Evolutionary conservation across 2,113 vertebrate genomes (phyloP).

Genomic region (Melanerpes formicivorus): DNA sequence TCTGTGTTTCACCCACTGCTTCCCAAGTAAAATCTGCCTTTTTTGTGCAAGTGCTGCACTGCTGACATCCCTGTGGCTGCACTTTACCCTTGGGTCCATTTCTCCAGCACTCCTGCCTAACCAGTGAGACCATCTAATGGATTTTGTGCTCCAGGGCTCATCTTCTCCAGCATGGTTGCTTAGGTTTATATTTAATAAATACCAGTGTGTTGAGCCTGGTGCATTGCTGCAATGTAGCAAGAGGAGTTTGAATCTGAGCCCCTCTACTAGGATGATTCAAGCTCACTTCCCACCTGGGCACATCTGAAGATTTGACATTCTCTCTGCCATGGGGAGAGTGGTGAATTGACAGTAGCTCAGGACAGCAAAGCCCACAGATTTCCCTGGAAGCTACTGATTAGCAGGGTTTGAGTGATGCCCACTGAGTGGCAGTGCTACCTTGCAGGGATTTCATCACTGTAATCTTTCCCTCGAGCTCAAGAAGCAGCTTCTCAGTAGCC

Average conservation of each 20-base stretch:
- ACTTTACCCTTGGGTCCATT: background rate
- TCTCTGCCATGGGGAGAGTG: background rate
- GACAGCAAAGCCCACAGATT: background rate
- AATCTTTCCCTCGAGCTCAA: background rate
- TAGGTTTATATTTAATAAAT: background rate
- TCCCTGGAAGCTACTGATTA: background rate
- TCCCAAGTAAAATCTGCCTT: background rate
- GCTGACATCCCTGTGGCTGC: background rate
- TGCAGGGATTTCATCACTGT: background rate
- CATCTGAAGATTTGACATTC: background rate
- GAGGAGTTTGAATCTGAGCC: background rate
- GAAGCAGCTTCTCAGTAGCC: background rate
- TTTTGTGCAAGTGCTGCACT: rapidly evolving
- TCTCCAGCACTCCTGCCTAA: background rate
- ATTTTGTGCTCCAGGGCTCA: rapidly evolving
- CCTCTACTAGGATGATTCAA: background rate
- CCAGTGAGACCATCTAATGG: rapidly evolving
- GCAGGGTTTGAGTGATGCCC: background rate
- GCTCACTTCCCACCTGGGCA: rapidly evolving
- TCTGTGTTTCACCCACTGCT: background rate
- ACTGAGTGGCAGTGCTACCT: background rate
- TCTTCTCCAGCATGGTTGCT: background rate
- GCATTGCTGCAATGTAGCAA: rapidly evolving
- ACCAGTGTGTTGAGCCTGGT: background rate
- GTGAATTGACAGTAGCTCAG: background rate